Base-by-base conservation (phyloP, 2,797 vertebrate genomes). In the Anomalospiza imberbis region DNA sequence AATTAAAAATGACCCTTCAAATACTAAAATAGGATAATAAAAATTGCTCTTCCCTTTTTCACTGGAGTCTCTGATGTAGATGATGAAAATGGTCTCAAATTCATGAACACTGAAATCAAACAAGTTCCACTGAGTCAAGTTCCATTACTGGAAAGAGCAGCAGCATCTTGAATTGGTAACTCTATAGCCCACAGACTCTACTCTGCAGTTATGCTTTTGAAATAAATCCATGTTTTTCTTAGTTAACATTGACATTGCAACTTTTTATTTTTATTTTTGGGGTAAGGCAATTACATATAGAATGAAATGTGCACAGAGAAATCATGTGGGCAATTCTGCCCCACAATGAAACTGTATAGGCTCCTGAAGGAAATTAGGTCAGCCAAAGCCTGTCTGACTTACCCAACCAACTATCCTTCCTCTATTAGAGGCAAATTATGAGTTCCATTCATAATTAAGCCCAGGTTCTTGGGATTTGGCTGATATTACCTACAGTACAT, bases 1-100 rank as follows among this genome's bases (percentile, higher is more conserved):
- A 93, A 88, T 85, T 91, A 55, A 92, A 92, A 92, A 92, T 78
- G 3, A 75, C 29, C 55, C 48, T 93, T 94, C 88, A 83, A 54
- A 68, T 79, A 60, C 54, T 82, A 76, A 92, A 93, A 94, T 54
- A 71, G 9, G 22, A 32, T 71, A 32, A 84, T 75, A 90, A 93
- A 83, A 93, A 66, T 78, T 19, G 47, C 29, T 71, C 57, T 89
- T 79, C 50, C 15, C 1, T 67, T 53, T 40, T 81, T 22, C 45
- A 77, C 19, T 87, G 40, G 28, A 78, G 13, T 36, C 36, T 86
- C 12, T 88, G 62, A 24, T 89, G 55, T 67, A 71, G 67, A 89
- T 57, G 84, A 91, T 3, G 7, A 47, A 87, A 93, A 93, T 24
- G 4, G 20, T 91, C 45, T 85, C 67, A 79, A 58, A 28, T 18